phyloP scores from a whole-genome alignment of 2,797 vertebrate genomes.

The Zenarchopterus dispar region DNA sequence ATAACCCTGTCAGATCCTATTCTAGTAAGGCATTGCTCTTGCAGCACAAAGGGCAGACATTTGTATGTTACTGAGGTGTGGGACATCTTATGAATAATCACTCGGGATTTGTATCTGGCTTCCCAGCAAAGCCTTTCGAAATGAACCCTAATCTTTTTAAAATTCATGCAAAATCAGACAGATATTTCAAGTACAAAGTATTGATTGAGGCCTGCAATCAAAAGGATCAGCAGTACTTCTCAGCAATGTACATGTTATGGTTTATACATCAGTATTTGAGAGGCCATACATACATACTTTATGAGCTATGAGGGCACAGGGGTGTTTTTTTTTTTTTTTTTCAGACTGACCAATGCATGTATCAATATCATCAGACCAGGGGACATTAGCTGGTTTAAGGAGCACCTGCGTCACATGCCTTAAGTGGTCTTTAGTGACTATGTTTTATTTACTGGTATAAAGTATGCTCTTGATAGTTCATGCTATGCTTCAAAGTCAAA shows the following conservation, averaged over 20 bases:
- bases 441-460: conserved; percentile 2
- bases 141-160: conserved; percentile 6
- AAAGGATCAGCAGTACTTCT: conserved; percentile 1
- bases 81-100: conserved; percentile 25
- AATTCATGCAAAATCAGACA: conserved; percentile 8
- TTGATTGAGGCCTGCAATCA: conserved; percentile 3
- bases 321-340: neutral
- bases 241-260: neutral
- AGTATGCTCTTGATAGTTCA: conserved; percentile 6
- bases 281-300: neutral
- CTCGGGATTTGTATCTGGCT: conserved; percentile 17
- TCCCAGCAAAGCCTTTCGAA: conserved; percentile 21
- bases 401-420: conserved; percentile 2
- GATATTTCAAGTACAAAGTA: conserved; percentile 4
- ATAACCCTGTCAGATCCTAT: conserved; percentile 78
- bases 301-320: neutral
- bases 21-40: conserved; percentile 65
- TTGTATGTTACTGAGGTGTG: conserved; percentile 35
- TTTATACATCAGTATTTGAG: neutral
- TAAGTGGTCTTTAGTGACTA: conserved; percentile 16
- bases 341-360: neutral
- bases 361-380: neutral
- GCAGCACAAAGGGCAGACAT: conserved; percentile 56
- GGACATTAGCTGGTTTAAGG: neutral
- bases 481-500: conserved; percentile 1